These are phyloP conservation scores for Habrosyne pyritoides DNA, from an alignment of 2,888 invertebrate genomes.

Conservation along the genomic window DNA sequence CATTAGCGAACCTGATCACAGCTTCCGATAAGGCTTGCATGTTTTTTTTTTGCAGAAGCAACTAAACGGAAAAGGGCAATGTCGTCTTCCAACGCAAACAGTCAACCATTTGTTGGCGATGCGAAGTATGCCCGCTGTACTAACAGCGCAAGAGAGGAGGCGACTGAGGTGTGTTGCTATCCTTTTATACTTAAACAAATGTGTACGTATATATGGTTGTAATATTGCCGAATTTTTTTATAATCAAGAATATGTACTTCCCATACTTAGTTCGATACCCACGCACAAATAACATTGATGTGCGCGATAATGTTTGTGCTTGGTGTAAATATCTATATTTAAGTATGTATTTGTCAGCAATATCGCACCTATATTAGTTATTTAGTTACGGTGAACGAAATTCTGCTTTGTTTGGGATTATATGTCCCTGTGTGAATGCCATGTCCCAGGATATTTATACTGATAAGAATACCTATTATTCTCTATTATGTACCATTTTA, in stretches of 20 bases:
- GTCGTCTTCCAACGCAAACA: conserved; percentile 63
- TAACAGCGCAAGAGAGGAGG: conserved; percentile 66
- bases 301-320: too few relatives aligned
- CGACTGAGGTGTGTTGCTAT: conserved; percentile 58
- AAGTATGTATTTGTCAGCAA: too few relatives aligned
- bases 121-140: conserved; percentile 65
- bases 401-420: too few relatives aligned
- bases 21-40: not conserved
- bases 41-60: conserved; percentile 59
- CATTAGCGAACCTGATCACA: too few relatives aligned
- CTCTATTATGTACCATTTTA: too few relatives aligned
- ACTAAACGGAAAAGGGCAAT: conserved; percentile 45
- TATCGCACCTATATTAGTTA: too few relatives aligned
- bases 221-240: not conserved
- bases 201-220: not conserved
- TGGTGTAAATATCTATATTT: too few relatives aligned
- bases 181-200: not conserved
- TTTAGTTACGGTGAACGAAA: too few relatives aligned
- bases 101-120: conserved; percentile 69
- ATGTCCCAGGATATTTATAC: too few relatives aligned
- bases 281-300: too few relatives aligned
- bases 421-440: too few relatives aligned
- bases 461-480: too few relatives aligned
- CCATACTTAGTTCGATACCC: not conserved
- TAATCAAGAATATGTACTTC: not conserved